Conservation (phyloP, 2,113 vertebrate species). For the Myanophis thanlyinensis region DNA sequence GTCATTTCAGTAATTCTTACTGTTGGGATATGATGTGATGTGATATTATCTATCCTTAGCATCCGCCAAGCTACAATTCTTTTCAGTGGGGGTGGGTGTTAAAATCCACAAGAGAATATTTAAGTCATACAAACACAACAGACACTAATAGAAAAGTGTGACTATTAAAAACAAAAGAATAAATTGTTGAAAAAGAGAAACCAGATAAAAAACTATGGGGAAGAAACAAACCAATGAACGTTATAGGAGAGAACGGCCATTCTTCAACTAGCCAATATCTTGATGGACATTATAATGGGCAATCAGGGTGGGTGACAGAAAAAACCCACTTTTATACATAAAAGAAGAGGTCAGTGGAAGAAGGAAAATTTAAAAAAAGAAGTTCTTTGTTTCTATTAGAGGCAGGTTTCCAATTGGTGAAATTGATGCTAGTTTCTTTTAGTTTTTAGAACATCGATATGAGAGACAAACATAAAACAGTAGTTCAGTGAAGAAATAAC, state of each 20-base stretch:
- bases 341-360: not conserved
- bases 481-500: not conserved
- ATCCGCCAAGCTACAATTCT: not conserved
- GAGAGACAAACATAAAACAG: not conserved
- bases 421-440: not conserved
- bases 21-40: not conserved
- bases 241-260: not conserved
- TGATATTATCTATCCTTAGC: not conserved
- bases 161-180: not conserved
- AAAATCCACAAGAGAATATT: not conserved
- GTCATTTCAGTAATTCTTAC: not conserved
- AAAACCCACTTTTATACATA: not conserved
- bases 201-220: not conserved
- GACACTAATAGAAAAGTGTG: not conserved
- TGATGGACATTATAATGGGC: not conserved
- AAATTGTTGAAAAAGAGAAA: not conserved
- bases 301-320: not conserved
- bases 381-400: not conserved
- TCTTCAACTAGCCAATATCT: not conserved
- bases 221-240: not conserved
- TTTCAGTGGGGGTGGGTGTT: not conserved
- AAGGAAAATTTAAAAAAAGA: not conserved
- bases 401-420: not conserved
- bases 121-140: not conserved
- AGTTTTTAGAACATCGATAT: not conserved